Base-by-base conservation (phyloP, 2,113 vertebrate species). In the Bufo bufo region DNA sequence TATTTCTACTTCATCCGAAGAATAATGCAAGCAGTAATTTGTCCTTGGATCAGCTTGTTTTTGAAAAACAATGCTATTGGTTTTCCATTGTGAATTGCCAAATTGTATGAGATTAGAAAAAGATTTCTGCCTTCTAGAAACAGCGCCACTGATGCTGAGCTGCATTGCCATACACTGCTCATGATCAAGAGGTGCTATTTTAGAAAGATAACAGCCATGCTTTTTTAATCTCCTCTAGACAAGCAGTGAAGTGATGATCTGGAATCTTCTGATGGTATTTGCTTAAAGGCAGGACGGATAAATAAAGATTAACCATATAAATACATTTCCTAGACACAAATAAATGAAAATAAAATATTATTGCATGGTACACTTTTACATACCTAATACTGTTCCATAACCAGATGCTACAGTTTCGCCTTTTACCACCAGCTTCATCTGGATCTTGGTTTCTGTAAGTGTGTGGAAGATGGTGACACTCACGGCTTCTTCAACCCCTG, bases 401-500 rank as follows among this genome's bases (percentile, higher is more conserved):
- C 93, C 91, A 77, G 93, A 93, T 0, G 96, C 95, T 82, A 97
- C 96, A 0, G 91, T 91, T 93, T 98, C 95, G 8, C 97, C 97
- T 91, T 97, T 97, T 89, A 96, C 95, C 6, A 95, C 94, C 87
- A 98, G 91, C 93, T 98, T 97, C 85, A 96, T 94, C 91, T 97
- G 97, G 87, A 98, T 96, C 0, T 89, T 93, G 1, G 97, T 98
- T 89, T 97, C 96, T 61, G 93, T 92, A 71, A 86, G 90, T 0
- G 95, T 92, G n/a, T 96, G 96, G 80, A 99, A 99, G 92, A 98
- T 95, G 91, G 97, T 98, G 4, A 98, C 91, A 0, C 97, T 99
- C 84, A 99, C 91, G 0, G 94, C 93, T 91, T 98, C 97, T 88
- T 97, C 96, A 2, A 97, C 93, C 0, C 97, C 97, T 0, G 96